phyloP scores from a whole-genome alignment of 2,797 vertebrate genomes.

The Notolabrus celidotus region DNA sequence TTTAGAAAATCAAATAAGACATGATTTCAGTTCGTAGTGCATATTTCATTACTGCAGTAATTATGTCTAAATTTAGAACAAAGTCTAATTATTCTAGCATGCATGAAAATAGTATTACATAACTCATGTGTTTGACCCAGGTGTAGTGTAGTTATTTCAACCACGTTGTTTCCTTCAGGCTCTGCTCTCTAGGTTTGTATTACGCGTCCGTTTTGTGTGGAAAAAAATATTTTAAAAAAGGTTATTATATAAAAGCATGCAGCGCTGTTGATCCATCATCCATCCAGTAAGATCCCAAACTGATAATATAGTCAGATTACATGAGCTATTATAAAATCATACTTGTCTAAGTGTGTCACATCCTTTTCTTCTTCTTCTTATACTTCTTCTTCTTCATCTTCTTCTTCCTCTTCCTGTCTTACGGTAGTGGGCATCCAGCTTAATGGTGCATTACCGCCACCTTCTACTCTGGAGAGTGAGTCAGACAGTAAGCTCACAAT shows the following conservation, averaged over 20 bases:
- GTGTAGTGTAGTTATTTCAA: slow-evolving; percentile 48
- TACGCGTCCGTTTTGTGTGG: slow-evolving; percentile 1
- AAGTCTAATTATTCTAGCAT: slow-evolving; percentile 61
- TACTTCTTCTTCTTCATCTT: no score
- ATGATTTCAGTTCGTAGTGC: slow-evolving; percentile 7
- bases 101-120: slow-evolving; percentile 54
- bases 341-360: no score
- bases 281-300: no score
- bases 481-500: no score
- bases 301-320: no score
- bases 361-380: no score
- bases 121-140: slow-evolving; percentile 57
- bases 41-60: slow-evolving; percentile 44
- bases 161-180: slow-evolving; percentile 24
- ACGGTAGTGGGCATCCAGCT: no score
- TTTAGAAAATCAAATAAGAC: slow-evolving; percentile 14
- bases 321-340: no score
- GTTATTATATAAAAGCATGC: slow-evolving; percentile 7
- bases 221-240: background rate
- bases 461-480: no score
- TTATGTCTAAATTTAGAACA: slow-evolving; percentile 70
- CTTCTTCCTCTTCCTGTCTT: no score
- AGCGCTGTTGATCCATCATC: background rate
- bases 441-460: no score
- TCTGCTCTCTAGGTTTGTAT: slow-evolving; percentile 35